phyloP scores from a whole-genome alignment of 2,888 invertebrate species.

The Lycaena phlaeas region DNA sequence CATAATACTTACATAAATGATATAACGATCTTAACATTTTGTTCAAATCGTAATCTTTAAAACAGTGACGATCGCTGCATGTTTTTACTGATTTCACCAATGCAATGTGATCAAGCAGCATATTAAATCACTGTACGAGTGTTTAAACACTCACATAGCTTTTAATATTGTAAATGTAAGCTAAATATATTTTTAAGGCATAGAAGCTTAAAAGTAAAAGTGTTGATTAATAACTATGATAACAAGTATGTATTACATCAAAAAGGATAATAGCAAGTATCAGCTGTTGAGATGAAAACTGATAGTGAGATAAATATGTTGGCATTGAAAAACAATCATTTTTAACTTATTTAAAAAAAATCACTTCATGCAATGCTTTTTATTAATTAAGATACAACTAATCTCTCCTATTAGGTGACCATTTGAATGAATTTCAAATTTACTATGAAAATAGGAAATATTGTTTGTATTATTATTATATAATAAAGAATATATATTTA shows the following conservation, averaged over 20 bases:
- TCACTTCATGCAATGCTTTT: too few relatives aligned
- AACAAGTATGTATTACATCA: not conserved
- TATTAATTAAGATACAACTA: too few relatives aligned
- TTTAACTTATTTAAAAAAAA: too few relatives aligned
- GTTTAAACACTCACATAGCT: constrained; percentile 12
- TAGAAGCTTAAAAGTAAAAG: constrained; percentile 29
- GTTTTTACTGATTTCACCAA: constrained; percentile 55
- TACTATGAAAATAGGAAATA: too few relatives aligned
- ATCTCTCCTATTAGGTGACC: too few relatives aligned
- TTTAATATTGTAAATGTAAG: constrained; percentile 17
- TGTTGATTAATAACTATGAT: constrained; percentile 14
- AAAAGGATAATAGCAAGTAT: constrained; percentile 3
- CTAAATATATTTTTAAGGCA: constrained; percentile 12
- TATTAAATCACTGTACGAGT: constrained; percentile 32
- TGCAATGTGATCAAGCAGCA: constrained; percentile 48
- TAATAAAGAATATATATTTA: too few relatives aligned
- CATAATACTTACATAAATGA: constrained; percentile 11
- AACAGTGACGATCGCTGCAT: constrained; percentile 29
- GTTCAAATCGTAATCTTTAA: constrained; percentile 12
- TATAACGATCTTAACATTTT: constrained; percentile 2
- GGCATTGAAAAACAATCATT: too few relatives aligned
- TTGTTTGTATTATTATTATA: too few relatives aligned
- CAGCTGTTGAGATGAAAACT: constrained; percentile 1
- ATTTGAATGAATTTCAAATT: too few relatives aligned
- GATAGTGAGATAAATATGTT: not conserved